Percentiles rank a stretch among this genome's conserved stretches.
Conservation (phyloP, 2,113 vertebrate species). For the Pelusios castaneus region DNA sequence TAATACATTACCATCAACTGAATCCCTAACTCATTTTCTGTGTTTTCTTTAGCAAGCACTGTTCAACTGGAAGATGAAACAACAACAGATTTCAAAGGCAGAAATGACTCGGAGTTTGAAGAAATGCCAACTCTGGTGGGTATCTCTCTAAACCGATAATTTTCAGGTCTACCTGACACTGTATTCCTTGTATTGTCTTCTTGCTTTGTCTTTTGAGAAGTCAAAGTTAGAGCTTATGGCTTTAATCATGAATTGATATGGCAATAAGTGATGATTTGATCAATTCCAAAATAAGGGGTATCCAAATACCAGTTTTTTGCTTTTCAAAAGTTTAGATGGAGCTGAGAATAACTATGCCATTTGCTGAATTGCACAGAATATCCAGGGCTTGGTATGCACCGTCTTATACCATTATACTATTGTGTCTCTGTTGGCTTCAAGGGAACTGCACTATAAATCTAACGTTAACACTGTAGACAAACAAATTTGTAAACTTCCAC, state of each 20-base stretch:
- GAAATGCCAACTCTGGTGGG: slow-evolving; percentile 61
- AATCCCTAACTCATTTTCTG: slow-evolving; percentile 24
- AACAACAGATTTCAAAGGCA: slow-evolving; percentile 19
- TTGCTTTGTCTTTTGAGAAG: not conserved
- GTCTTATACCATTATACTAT: not conserved
- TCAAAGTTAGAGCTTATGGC: not conserved
- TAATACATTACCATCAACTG: not conserved
- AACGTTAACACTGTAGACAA: not conserved
- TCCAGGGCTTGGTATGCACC: not conserved
- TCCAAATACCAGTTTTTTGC: not conserved
- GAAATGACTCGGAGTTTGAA: not conserved
- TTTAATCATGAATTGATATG: not conserved
- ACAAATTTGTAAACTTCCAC: not conserved
- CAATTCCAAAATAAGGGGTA: not conserved
- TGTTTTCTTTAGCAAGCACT: slow-evolving; percentile 51
- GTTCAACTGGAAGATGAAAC: slow-evolving; percentile 63
- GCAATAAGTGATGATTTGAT: not conserved
- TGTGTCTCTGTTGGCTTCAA: not conserved
- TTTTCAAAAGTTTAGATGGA: not conserved
- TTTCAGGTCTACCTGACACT: not conserved
- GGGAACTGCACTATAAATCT: not conserved
- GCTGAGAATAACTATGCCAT: not conserved
- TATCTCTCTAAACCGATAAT: not conserved
- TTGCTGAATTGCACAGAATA: not conserved
- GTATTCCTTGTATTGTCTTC: not conserved